A percentile compares a stretch with the other conserved stretches of the same genome.
Evolutionary conservation across 2,888 invertebrate species (phyloP).

Genomic region (Metacarcinus magister): DNA sequence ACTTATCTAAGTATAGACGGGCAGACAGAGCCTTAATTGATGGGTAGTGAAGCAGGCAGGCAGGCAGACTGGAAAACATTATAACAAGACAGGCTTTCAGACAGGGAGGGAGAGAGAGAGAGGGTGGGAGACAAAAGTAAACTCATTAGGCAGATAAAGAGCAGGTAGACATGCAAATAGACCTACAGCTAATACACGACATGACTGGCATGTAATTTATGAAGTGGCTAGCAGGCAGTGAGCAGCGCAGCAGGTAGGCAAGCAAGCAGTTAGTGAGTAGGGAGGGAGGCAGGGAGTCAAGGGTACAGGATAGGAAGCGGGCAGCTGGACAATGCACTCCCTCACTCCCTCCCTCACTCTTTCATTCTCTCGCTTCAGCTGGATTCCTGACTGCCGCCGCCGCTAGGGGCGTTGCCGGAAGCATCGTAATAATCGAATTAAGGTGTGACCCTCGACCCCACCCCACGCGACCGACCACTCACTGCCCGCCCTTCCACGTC

Average conservation of each 20-base stretch:
- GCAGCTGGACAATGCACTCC: neutral
- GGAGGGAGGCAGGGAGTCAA: neutral
- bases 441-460: neutral
- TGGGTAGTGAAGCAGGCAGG: neutral
- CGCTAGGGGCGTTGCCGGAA: neutral
- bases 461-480: neutral
- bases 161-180: no score
- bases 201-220: neutral
- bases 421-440: neutral
- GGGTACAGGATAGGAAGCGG: neutral
- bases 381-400: neutral
- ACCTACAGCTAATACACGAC: neutral
- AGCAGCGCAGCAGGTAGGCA: neutral
- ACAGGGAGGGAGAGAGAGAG: neutral
- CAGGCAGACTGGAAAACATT: neutral
- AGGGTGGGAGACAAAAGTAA: no score
- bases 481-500: neutral
- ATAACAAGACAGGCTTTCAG: no score
- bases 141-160: no score
- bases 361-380: no score
- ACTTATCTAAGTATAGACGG: no score
- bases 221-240: neutral
- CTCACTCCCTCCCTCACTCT: neutral
- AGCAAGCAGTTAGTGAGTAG: neutral
- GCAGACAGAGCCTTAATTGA: no score